Evolutionary conservation across 2,797 vertebrate genomes (phyloP).

Genomic region (Liasis olivaceus): DNA sequence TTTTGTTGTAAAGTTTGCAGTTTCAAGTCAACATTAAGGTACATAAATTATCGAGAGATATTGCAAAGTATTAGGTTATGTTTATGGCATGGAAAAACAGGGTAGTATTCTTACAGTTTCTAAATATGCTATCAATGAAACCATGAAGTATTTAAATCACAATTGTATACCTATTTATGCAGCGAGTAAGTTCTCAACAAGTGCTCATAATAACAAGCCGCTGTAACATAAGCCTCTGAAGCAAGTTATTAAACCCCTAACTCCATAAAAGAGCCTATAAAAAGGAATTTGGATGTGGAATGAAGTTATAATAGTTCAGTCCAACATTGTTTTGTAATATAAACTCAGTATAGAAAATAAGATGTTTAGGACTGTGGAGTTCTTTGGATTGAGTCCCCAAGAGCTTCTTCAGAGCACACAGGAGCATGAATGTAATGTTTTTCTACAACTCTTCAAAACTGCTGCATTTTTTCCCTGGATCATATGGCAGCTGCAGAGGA

Average conservation of each 20-base stretch:
- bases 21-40: neutral
- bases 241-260: neutral
- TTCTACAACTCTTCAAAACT: neutral
- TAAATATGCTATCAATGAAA: neutral
- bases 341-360: neutral
- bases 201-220: neutral
- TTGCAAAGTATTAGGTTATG: neutral
- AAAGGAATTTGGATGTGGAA: neutral
- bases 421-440: neutral
- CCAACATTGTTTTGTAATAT: neutral
- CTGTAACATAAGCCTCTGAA: neutral
- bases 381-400: neutral
- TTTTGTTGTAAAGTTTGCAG: neutral
- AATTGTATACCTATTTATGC: neutral
- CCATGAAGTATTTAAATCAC: neutral
- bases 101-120: neutral
- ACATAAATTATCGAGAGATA: neutral
- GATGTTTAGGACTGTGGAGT: neutral
- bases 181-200: neutral
- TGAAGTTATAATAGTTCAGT: neutral
- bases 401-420: neutral
- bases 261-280: neutral
- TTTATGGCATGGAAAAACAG: neutral
- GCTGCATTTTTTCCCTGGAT: neutral
- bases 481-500: neutral